A percentile compares a stretch with the other conserved stretches of the same genome.
phyloP scores from a whole-genome alignment of 35 echinoderm and acorn worm species.

The Ophioderma brevispina region DNA sequence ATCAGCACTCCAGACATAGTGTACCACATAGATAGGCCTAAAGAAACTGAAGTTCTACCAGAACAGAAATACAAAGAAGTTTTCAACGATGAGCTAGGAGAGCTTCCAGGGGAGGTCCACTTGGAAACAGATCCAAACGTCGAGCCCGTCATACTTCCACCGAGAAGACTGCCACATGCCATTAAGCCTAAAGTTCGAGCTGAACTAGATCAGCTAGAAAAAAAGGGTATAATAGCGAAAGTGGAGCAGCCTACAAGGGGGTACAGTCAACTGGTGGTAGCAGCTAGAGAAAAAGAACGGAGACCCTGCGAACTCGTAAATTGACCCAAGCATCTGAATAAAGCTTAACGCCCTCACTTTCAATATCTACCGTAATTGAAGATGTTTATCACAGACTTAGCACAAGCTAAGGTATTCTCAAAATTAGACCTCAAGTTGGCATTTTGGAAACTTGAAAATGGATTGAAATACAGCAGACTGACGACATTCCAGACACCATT shows the following conservation, averaged over 20 bases:
- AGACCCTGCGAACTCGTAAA: constrained; percentile 17
- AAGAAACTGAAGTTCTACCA: not conserved
- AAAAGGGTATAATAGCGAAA: not conserved
- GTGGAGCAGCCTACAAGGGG: not conserved
- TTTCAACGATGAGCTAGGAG: not conserved
- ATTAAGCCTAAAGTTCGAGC: not conserved
- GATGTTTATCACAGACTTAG: constrained; percentile 28
- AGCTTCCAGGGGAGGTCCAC: not conserved
- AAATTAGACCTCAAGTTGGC: constrained; percentile 33
- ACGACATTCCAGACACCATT: not conserved
- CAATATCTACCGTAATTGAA: constrained; percentile 35
- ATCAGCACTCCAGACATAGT: not conserved
- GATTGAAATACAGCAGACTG: not conserved
- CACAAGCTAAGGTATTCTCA: constrained; percentile 26
- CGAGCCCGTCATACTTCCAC: not conserved
- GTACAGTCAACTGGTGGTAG: constrained; percentile 24
- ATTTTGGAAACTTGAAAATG: constrained; percentile 44
- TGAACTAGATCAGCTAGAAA: not conserved
- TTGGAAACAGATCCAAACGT: not conserved
- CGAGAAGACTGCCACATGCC: not conserved
- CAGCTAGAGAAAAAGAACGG: constrained; percentile 1
- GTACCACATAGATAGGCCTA: not conserved
- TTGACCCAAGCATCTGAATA: constrained; percentile 36
- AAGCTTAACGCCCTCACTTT: constrained; percentile 19
- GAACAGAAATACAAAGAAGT: not conserved